Evolutionary conservation across 1,140 invertebrate species (phyloP).

Genomic region (Zaprionus lachaisei): DNA sequence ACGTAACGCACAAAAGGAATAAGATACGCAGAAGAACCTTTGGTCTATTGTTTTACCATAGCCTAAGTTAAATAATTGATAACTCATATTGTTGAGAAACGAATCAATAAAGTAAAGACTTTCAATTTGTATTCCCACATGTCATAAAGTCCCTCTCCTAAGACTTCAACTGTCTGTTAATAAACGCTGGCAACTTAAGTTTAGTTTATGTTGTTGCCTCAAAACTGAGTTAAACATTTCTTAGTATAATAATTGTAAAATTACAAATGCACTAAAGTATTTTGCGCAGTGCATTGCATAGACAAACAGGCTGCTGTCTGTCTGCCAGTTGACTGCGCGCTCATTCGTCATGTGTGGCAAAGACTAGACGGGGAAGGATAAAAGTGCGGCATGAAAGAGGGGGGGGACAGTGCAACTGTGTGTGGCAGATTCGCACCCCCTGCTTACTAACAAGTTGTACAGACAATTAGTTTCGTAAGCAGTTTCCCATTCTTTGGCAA

Average conservation of each 20-base stretch:
- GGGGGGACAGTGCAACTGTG: not conserved
- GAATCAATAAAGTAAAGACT: too few relatives aligned
- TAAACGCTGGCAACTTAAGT: too few relatives aligned
- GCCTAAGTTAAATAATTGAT: too few relatives aligned
- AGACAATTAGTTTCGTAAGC: conserved; percentile 66
- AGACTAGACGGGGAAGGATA: not conserved
- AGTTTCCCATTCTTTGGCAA: conserved; percentile 42
- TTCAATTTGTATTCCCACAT: too few relatives aligned
- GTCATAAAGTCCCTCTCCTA: too few relatives aligned
- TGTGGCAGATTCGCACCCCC: conserved; percentile 7
- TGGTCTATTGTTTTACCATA: too few relatives aligned
- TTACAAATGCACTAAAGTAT: not conserved
- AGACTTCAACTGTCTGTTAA: too few relatives aligned
- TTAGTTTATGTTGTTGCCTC: too few relatives aligned
- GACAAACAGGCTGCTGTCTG: not conserved
- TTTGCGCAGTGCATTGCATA: not conserved
- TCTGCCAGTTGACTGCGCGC: conserved; percentile 1
- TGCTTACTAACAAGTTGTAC: conserved; percentile 21
- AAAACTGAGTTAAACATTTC: too few relatives aligned
- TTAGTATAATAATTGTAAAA: not conserved
- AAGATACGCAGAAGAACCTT: too few relatives aligned
- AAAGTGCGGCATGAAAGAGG: not conserved
- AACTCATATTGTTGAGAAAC: too few relatives aligned
- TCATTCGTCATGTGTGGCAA: conserved; percentile 17
- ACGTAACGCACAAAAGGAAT: too few relatives aligned